Conservation (phyloP, 2,797 vertebrate genomes). For the Cynopterus sphinx region DNA sequence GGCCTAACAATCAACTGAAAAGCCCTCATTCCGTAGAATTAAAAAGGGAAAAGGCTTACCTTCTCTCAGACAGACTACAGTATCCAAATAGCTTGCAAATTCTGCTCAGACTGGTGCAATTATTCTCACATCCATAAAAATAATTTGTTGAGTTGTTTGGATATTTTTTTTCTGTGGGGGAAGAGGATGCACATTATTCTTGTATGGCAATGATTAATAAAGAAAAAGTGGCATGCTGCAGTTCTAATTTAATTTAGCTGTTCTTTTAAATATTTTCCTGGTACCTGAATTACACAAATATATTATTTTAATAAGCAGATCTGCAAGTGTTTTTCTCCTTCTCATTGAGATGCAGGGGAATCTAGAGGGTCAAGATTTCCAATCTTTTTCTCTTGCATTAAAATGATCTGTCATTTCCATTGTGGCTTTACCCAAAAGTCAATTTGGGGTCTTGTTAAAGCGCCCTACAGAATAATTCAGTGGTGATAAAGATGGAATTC, state of each 20-base stretch:
- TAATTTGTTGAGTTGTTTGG: neutral
- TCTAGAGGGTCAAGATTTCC: conserved; percentile 38
- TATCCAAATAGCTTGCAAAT: neutral
- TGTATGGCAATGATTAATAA: conserved; percentile 40
- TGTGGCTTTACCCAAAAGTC: conserved; percentile 51
- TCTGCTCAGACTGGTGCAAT: neutral
- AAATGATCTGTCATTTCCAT: conserved; percentile 69
- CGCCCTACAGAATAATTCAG: conserved; percentile 46
- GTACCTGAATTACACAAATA: neutral
- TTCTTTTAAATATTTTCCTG: conserved; percentile 41
- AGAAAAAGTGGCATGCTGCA: neutral
- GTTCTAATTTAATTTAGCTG: neutral
- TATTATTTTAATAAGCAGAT: conserved; percentile 37
- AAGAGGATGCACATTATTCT: neutral
- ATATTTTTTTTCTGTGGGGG: neutral
- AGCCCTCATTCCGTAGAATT: neutral
- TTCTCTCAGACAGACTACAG: neutral
- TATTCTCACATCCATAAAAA: neutral
- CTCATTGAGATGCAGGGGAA: conserved; percentile 43
- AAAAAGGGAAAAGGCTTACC: neutral
- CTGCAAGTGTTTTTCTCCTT: conserved; percentile 10
- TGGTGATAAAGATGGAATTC: neutral
- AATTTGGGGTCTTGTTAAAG: conserved; percentile 33
- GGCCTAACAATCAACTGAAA: neutral
- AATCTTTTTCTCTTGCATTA: conserved; percentile 54